phyloP scores from a whole-genome alignment of 2,113 vertebrate genomes.

The Equus quagga region DNA sequence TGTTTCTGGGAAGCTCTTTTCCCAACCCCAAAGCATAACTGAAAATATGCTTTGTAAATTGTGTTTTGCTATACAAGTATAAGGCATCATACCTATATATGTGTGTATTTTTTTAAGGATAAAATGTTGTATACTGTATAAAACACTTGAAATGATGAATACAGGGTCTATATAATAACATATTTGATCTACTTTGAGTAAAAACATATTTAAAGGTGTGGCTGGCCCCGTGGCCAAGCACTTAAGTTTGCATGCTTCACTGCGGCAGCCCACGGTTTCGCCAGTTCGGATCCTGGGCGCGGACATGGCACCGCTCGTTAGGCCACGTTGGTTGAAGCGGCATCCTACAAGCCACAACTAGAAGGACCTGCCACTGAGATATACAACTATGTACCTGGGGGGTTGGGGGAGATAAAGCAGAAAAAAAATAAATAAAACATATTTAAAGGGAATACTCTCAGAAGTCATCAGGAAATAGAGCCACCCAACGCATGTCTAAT shows the following conservation, averaged over 20 bases:
- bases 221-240: too few species aligned
- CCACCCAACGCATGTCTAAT: neutral
- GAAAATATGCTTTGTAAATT: neutral
- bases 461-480: neutral
- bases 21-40: neutral
- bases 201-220: neutral
- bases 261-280: too few species aligned
- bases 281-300: too few species aligned
- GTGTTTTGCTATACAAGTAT: neutral
- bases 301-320: too few species aligned
- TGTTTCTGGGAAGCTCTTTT: neutral
- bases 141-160: slow-evolving; percentile 18
- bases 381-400: too few species aligned
- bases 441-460: neutral
- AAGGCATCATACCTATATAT: neutral
- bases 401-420: too few species aligned
- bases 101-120: neutral
- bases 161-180: neutral
- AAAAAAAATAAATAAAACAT: neutral
- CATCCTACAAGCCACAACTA: too few species aligned
- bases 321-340: too few species aligned
- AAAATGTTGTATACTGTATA: neutral
- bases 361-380: too few species aligned
- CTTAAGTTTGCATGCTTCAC: too few species aligned
- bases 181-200: neutral